A percentile compares a stretch with the other conserved stretches of the same genome.
These are phyloP conservation scores for Trogon surrucura DNA, from an alignment of 2,113 vertebrate genomes.

Conservation along the genomic window DNA sequence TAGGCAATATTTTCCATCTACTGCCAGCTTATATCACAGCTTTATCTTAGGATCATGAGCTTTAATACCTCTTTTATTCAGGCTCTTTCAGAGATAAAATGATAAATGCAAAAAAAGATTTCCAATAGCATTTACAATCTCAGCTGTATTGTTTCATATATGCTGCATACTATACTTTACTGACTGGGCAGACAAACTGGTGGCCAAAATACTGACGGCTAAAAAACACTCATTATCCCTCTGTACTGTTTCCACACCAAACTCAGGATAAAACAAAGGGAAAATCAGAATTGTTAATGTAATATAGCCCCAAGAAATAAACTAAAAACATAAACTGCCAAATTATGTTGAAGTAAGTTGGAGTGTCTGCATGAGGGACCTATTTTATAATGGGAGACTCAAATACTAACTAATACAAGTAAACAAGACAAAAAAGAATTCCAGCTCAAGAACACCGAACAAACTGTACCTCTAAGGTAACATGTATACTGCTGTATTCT, in stretches of 20 bases:
- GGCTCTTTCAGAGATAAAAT: not conserved
- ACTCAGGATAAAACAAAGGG: not conserved
- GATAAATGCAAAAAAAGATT: not conserved
- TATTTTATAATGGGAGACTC: not conserved
- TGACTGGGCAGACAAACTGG: not conserved
- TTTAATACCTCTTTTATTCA: not conserved
- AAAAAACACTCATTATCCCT: not conserved
- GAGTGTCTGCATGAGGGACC: not conserved
- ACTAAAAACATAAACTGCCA: not conserved
- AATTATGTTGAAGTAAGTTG: not conserved
- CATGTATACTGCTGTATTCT: not conserved
- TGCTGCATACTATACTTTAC: not conserved
- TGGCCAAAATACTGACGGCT: not conserved
- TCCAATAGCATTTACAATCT: not conserved
- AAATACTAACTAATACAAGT: not conserved
- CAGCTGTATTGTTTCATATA: not conserved
- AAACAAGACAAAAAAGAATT: not conserved
- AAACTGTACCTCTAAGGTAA: not conserved
- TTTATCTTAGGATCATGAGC: not conserved
- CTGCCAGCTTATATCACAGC: not conserved
- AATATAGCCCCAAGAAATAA: not conserved
- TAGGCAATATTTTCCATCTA: not conserved
- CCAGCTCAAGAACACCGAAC: not conserved
- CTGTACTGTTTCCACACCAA: not conserved
- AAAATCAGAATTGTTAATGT: not conserved